Evolutionary conservation across 37 sponge, comb jelly and placozoan genomes (phyloP), one percentile per base, ranked within the genome.

Genomic region (Cliona cf. orientalis): DNA sequence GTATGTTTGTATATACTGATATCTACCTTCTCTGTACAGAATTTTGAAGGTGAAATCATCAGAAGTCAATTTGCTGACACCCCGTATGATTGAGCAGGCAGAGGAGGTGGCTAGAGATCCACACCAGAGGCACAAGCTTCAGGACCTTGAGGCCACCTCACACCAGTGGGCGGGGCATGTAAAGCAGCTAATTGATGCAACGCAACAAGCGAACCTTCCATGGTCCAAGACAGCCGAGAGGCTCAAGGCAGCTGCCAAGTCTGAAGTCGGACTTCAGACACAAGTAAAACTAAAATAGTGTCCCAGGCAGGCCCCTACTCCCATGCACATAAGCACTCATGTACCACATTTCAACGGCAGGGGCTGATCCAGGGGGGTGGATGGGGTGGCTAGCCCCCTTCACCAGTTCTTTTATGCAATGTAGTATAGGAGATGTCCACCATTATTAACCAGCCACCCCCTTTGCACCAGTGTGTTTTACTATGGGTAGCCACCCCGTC

Each of bases 201-300:
- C 82, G 35, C 88, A 88, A 62, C 45, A 76, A 43, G 86, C 86
- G 31, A 84, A 79, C 77, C 79, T 63, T 12, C 93, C 93, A 11
- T 92, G 93, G 93, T 87, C 91, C 7, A 75, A 33, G 79, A 76
- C 79, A 45, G 87, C 91, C 33, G 66, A 82, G 66, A 58, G 74
- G 45, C 60, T 91, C 31, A 78, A 83, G 4, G 43, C 40, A 23
- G 87, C 91, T 12, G 87, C 91, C 41, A 64, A 75, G 53, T 72
- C 46, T 11, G 63, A 76, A 31, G 45, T 65, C 25, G 83, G 78
- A 29, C 53, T 91, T 34, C 56, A 86, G 26, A 41, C 49, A 12
- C 87, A 91, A 75, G 91, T 91, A 29, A 14, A 17, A 31, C 46
- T 21, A 36, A 14, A 31, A 43, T 33, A 3, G 80, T 22, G 36